These are phyloP conservation scores for Leucophenga maculata DNA, from an alignment of 2,888 invertebrate genomes.

Conservation along the genomic window DNA sequence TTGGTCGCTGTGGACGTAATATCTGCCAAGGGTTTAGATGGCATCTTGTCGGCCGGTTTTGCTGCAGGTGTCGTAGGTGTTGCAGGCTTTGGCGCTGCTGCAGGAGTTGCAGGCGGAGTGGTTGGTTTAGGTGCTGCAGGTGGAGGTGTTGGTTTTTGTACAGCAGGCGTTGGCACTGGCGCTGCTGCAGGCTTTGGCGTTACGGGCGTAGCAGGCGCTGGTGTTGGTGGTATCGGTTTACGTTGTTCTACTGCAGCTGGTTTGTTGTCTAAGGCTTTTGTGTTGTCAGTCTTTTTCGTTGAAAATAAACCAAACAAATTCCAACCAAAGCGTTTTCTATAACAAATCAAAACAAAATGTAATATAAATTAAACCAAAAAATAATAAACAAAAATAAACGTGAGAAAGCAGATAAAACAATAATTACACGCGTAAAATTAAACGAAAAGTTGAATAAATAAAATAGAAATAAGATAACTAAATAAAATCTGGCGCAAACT, in stretches of 20 bases:
- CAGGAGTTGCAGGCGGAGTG: constrained; percentile 34
- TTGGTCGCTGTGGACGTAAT: constrained; percentile 48
- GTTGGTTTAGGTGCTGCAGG: constrained; percentile 30
- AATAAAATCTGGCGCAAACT: no score
- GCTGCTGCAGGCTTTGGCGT: constrained; percentile 15
- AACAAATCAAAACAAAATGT: constrained; percentile 40
- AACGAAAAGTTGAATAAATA: no score
- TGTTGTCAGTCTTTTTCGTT: constrained; percentile 60
- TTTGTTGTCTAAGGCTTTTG: constrained; percentile 57
- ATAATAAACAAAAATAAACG: constrained; percentile 36
- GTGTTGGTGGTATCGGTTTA: constrained; percentile 32
- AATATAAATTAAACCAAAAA: constrained; percentile 38
- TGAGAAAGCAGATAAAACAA: no score
- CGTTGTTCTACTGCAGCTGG: constrained; percentile 24
- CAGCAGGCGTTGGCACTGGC: constrained; percentile 36
- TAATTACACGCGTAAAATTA: no score
- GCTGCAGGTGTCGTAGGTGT: constrained; percentile 17
- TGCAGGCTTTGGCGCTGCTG: constrained; percentile 12
- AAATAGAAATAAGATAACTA: no score
- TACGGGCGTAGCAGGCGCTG: constrained; percentile 29
- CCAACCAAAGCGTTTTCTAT: constrained; percentile 72
- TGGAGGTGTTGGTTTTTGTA: constrained; percentile 30
- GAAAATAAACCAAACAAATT: constrained; percentile 68
- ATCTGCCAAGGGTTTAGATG: constrained; percentile 46
- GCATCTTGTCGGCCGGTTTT: constrained; percentile 48